Evolutionary conservation across 2,113 vertebrate genomes (phyloP).

Genomic region (Panthera uncia): DNA sequence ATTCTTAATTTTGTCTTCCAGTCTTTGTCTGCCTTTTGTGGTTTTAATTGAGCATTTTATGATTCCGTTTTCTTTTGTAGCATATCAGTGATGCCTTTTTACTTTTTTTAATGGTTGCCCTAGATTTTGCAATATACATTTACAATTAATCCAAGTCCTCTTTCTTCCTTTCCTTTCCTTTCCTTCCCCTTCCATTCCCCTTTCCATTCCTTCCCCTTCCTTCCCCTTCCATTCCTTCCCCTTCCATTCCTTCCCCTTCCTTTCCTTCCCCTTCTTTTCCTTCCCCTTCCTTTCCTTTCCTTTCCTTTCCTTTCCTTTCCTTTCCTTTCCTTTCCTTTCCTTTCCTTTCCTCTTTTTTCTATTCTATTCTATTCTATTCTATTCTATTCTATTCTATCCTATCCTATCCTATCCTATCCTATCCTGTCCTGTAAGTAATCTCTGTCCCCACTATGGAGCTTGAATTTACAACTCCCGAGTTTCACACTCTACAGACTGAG

Average conservation of each 20-base stretch:
- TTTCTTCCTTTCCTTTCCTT: no score
- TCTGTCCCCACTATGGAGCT: background rate
- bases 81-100: background rate
- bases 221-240: no score
- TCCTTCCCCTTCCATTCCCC: no score
- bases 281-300: no score
- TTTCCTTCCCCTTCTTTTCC: no score
- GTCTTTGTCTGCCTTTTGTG: background rate
- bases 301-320: no score
- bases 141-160: background rate
- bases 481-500: background rate
- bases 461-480: background rate
- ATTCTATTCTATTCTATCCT: no score
- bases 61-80: background rate
- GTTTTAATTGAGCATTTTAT: background rate
- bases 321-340: rapidly evolving
- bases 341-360: no score
- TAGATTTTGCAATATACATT: background rate
- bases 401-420: no score
- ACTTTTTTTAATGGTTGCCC: background rate
- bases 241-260: no score
- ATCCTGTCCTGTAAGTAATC: background rate
- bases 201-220: no score
- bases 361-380: no score
- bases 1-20: background rate